Percentiles rank a stretch among this genome's conserved stretches.
Evolutionary conservation across 2,113 vertebrate species (phyloP).

Genomic region (Myotis davidii): DNA sequence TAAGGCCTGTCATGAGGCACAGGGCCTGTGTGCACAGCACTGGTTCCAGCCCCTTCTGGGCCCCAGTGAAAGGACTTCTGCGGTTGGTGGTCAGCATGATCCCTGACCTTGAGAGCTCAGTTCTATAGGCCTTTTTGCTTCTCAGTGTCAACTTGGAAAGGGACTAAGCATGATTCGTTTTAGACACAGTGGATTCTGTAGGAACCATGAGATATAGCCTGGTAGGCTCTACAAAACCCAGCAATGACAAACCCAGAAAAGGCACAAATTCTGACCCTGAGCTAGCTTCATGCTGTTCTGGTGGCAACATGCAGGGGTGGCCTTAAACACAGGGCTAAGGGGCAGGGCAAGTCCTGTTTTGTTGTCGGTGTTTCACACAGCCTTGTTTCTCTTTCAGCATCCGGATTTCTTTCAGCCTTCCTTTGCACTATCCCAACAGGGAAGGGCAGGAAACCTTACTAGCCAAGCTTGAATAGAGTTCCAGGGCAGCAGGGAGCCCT

Average conservation of each 20-base stretch:
- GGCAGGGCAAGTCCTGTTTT: neutral
- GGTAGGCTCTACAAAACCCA: neutral
- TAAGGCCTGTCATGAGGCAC: neutral
- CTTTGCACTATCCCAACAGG: too few relatives aligned
- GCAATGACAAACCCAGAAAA: neutral
- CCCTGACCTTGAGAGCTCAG: neutral
- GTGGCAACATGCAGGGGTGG: too few relatives aligned
- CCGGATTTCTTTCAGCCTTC: neutral
- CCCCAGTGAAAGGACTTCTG: neutral
- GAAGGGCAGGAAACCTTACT: neutral
- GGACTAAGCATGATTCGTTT: too few relatives aligned
- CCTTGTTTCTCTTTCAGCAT: neutral
- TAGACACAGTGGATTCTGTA: neutral
- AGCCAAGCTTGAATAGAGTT: neutral
- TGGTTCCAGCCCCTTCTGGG: neutral
- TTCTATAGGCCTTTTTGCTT: neutral
- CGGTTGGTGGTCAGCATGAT: neutral
- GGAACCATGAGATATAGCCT: neutral
- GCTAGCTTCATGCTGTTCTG: neutral
- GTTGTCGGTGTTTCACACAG: neutral
- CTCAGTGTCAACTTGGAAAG: neutral
- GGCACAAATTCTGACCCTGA: neutral
- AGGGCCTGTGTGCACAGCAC: neutral
- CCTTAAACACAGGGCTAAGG: neutral
- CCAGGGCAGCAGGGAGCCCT: neutral